Percentiles rank a stretch among this genome's conserved stretches.
Conservation (phyloP, 2,888 invertebrate genomes). For the Trissolcus brochymenae region DNA sequence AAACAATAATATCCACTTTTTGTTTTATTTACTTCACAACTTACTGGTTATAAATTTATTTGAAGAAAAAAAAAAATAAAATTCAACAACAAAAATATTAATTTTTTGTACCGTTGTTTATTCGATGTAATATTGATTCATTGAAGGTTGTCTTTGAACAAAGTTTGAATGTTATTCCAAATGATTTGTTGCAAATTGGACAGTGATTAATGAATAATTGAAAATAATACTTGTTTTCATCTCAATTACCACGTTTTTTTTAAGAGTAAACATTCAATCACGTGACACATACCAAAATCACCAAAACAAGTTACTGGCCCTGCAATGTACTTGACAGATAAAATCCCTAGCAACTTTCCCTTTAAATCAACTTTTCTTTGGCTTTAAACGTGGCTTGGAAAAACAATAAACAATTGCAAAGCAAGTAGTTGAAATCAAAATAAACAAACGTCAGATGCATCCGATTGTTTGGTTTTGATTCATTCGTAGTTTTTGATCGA, state of each 20-base stretch:
- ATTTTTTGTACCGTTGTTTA: background rate
- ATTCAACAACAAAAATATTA: too few relatives aligned
- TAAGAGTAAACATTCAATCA: too few relatives aligned
- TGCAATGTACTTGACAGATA: slow-evolving; percentile 16
- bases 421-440: too few relatives aligned
- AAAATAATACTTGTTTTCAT: too few relatives aligned
- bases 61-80: too few relatives aligned
- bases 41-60: background rate
- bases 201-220: background rate
- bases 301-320: background rate
- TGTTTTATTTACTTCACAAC: background rate
- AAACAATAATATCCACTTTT: background rate
- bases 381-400: too few relatives aligned
- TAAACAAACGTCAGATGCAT: too few relatives aligned
- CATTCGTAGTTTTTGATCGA: background rate
- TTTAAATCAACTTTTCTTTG: too few relatives aligned
- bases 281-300: background rate
- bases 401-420: too few relatives aligned
- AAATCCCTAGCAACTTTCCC: slow-evolving; percentile 8
- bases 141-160: too few relatives aligned
- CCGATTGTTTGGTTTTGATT: too few relatives aligned
- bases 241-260: too few relatives aligned
- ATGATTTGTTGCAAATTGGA: background rate
- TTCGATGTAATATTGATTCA: background rate
- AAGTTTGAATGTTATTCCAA: background rate